Evolutionary conservation across 2,888 invertebrate species (phyloP), one percentile per base, ranked within the genome.

Genomic region (Cordilura impudica): DNA sequence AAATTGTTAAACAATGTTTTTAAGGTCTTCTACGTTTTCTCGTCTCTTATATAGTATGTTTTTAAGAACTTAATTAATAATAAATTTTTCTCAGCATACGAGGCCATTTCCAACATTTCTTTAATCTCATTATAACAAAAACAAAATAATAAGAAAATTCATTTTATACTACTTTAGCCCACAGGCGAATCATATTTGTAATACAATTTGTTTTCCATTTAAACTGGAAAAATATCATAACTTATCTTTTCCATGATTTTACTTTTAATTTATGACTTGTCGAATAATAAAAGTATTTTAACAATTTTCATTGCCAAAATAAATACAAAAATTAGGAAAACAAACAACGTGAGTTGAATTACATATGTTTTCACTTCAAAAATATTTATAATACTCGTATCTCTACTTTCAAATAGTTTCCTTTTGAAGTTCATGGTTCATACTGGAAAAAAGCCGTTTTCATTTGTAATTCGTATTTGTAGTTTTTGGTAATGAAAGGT

Each of bases 271-370:
- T 74, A 74, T 73, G 69, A 60, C 58, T 58, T 78, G 63, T 78
- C 56, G 65, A 53, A 58, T 69, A 39, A 43, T 69, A 78, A 67
- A 54, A 39, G 74, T 23, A 35, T 56, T 21, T 70, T n/a, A 58
- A 63, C 19, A 19, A 14, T 19, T 19, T 21, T 21, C n/a, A 51
- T 19, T 18, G 35, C 26, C 14, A 61, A 47, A 61, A 61, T 61
- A 47, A 45, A 49, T 19, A 70, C 26, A n/a, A n/a, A n/a, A n/a
- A n/a, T n/a, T n/a, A n/a, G n/a, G n/a, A 5, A 60, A 58, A 53
- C 39, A 16, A 10, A 6, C n/a, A 75, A 79, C 79, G 79, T 79
- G 79, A 79, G 54, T 39, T 56, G 75, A 75, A 79, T 79, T 45
- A 19, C 71, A 66, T 61, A 53, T 72, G 75, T 66, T 60, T 47